Conservation (phyloP, 2,888 invertebrate genomes). For the Bombyx huttoni region DNA sequence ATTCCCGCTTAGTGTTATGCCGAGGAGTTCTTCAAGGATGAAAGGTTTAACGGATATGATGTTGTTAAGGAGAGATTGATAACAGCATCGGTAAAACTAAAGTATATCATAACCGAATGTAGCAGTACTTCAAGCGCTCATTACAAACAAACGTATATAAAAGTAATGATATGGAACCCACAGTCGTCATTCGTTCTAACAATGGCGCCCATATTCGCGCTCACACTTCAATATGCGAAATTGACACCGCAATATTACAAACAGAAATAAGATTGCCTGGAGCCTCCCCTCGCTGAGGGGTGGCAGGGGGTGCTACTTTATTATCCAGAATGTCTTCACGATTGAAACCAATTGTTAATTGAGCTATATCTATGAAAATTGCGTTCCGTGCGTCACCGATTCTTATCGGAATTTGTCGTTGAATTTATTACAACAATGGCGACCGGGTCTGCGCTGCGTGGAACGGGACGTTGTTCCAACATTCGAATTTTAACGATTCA, state of each 20-base stretch:
- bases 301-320: conserved; percentile 52
- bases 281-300: conserved; percentile 30
- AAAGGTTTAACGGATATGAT: too few species aligned
- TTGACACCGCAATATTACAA: conserved; percentile 72
- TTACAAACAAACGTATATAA: conserved; percentile 21
- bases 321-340: conserved; percentile 67
- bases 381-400: conserved; percentile 58
- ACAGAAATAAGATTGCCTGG: conserved; percentile 68
- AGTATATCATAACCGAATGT: too few species aligned
- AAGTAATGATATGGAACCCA: conserved; percentile 38
- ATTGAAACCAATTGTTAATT: conserved; percentile 73
- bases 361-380: conserved; percentile 72
- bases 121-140: too few species aligned
- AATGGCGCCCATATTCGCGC: conserved; percentile 51
- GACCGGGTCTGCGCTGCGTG: conserved; percentile 33
- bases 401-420: conserved; percentile 66
- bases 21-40: too few species aligned
- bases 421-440: conserved; percentile 54
- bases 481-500: conserved; percentile 30
- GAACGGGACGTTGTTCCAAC: conserved; percentile 37
- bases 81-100: too few species aligned
- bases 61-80: too few species aligned
- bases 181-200: conserved; percentile 47
- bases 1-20: too few species aligned
- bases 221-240: conserved; percentile 69